Percentiles rank a stretch among this genome's conserved stretches.
Conservation (phyloP, 2,888 invertebrate species). For the Tenthredo notha region DNA sequence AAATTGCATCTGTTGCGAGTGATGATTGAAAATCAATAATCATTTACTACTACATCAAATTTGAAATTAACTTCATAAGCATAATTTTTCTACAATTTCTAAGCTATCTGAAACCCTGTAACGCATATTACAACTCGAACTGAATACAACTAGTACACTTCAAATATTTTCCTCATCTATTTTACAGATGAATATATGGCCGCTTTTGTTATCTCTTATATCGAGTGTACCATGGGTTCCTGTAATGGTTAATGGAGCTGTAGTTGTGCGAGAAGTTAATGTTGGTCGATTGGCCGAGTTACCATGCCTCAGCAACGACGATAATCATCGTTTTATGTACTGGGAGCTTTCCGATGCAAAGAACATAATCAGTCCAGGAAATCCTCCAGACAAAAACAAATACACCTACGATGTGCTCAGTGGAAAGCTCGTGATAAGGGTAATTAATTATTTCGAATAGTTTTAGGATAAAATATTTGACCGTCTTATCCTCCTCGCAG, state of each 20-base stretch:
- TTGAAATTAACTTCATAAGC: neutral
- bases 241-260: slow-evolving; percentile 59
- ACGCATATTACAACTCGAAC: neutral
- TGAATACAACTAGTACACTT: neutral
- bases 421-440: slow-evolving; percentile 84
- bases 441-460: slow-evolving; percentile 75
- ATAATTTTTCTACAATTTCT: neutral
- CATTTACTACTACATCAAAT: neutral
- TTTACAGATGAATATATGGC: slow-evolving; percentile 66
- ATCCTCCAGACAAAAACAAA: slow-evolving; percentile 82
- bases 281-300: slow-evolving; percentile 82
- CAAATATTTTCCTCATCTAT: neutral
- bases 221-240: slow-evolving; percentile 37
- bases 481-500: slow-evolving; percentile 73
- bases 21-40: neutral
- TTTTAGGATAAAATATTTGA: neutral
- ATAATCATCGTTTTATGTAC: slow-evolving; percentile 84
- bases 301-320: slow-evolving; percentile 84
- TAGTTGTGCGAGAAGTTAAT: slow-evolving; percentile 79
- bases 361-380: slow-evolving; percentile 83
- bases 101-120: neutral
- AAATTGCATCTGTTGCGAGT: neutral
- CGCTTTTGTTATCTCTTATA: slow-evolving; percentile 60
- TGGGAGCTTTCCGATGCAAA: slow-evolving; percentile 82
- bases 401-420: slow-evolving; percentile 86